Evolutionary conservation across 2,113 vertebrate genomes (phyloP).

Genomic region (Canis aureus): DNA sequence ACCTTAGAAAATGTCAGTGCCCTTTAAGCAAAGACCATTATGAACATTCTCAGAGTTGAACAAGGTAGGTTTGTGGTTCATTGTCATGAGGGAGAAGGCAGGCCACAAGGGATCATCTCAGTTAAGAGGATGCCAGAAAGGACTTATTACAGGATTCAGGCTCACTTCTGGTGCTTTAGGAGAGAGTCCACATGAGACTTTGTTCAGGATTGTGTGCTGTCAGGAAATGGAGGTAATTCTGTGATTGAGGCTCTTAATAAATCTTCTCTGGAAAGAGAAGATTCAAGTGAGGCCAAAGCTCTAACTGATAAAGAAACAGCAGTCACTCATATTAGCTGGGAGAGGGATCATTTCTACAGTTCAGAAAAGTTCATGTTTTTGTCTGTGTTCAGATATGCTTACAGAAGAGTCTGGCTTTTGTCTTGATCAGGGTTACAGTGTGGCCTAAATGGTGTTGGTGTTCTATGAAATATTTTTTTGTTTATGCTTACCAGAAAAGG

Average conservation of each 20-base stretch:
- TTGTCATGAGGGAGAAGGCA: background rate
- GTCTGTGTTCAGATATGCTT: background rate
- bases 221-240: background rate
- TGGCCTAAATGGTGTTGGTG: background rate
- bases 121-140: background rate
- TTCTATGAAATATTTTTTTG: background rate
- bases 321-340: background rate
- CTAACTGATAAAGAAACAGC: background rate
- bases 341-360: background rate
- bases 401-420: background rate
- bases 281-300: background rate
- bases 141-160: background rate
- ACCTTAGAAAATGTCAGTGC: background rate
- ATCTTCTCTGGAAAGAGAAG: background rate
- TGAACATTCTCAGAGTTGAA: background rate
- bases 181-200: background rate
- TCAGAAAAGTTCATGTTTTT: background rate
- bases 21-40: background rate
- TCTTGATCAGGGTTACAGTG: background rate
- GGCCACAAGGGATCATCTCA: background rate
- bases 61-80: background rate
- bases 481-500: background rate
- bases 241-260: background rate
- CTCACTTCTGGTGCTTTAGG: background rate
- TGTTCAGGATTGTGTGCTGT: background rate